A percentile compares a stretch with the other conserved stretches of the same genome.
phyloP scores from a whole-genome alignment of 2,113 vertebrate genomes.

The Taurulus bubalis region DNA sequence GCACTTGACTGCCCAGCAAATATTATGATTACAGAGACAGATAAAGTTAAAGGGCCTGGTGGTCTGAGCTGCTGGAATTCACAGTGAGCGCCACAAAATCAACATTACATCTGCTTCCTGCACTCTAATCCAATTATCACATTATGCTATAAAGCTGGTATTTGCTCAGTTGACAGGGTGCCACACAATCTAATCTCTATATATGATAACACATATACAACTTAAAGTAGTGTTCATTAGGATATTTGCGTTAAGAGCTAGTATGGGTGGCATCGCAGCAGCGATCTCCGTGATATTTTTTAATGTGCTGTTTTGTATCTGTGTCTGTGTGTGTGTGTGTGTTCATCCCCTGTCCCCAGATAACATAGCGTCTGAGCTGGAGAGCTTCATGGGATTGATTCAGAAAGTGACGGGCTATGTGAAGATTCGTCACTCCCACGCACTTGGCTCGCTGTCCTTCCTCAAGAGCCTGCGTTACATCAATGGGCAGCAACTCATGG shows the following conservation, averaged over 20 bases:
- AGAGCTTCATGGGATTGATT: conserved; percentile 97
- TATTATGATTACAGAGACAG: conserved; percentile 26
- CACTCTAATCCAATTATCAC: conserved; percentile 61
- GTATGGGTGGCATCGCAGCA: neutral
- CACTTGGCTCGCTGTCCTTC: conserved; percentile 94
- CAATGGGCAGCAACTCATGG: conserved; percentile 92
- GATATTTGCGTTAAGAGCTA: conserved; percentile 27
- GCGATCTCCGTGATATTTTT: conserved; percentile 7
- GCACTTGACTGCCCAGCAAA: conserved; percentile 17
- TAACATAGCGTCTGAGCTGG: conserved; percentile 97
- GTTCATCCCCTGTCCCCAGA: conserved; percentile 77
- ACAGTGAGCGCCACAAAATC: conserved; percentile 37
- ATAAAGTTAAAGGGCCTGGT: conserved; percentile 7
- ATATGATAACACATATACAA: conserved; percentile 34
- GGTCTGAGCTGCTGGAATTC: conserved; percentile 27
- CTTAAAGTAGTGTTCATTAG: neutral
- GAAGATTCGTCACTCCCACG: conserved; percentile 96
- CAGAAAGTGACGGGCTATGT: conserved; percentile 95
- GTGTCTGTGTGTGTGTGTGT: conserved; percentile 15
- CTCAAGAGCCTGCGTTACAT: conserved; percentile 94
- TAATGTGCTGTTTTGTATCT: conserved; percentile 6
- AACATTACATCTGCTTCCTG: conserved; percentile 48
- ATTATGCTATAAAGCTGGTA: conserved; percentile 53
- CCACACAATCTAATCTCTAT: conserved; percentile 46
- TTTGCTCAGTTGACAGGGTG: conserved; percentile 38